A percentile compares a stretch with the other conserved stretches of the same genome.
These are phyloP conservation scores for Heliopora coerulea DNA, from an alignment of 92 coral and sea anemone species.

Conservation along the genomic window DNA sequence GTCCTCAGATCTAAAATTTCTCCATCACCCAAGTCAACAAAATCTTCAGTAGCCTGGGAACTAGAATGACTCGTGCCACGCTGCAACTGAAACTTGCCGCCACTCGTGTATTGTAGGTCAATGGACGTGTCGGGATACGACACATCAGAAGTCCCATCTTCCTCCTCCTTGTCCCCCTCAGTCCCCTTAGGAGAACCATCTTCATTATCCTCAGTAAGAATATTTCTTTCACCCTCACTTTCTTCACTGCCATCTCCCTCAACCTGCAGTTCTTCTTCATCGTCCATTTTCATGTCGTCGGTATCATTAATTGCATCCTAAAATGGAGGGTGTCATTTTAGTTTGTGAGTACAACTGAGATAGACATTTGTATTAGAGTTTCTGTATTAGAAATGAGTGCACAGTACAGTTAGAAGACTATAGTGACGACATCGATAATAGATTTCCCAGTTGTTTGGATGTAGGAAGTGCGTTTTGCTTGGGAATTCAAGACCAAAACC, in stretches of 20 bases:
- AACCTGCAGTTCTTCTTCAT: constrained; percentile 71
- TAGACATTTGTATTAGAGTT: too few relatives aligned
- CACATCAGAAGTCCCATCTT: constrained; percentile 7
- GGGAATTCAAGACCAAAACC: too few relatives aligned
- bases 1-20: constrained; percentile 44
- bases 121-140: constrained; percentile 87
- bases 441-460: too few relatives aligned
- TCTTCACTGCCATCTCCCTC: constrained; percentile 54
- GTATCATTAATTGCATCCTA: constrained; percentile 6
- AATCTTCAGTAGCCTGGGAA: constrained; percentile 54
- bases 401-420: too few relatives aligned
- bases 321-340: neutral
- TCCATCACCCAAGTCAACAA: constrained; percentile 55
- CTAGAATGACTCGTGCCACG: constrained; percentile 70
- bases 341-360: too few relatives aligned
- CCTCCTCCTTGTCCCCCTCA: constrained; percentile 57
- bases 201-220: constrained; percentile 33
- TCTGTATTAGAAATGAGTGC: too few relatives aligned
- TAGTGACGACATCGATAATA: too few relatives aligned
- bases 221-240: neutral
- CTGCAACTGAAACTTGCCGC: constrained; percentile 84
- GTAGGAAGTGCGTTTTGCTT: too few relatives aligned
- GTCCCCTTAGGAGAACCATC: neutral
- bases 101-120: constrained; percentile 73
- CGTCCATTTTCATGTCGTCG: constrained; percentile 36